Base-by-base conservation (phyloP, 2,888 invertebrate genomes). In the Chymomyza procnemis region DNA sequence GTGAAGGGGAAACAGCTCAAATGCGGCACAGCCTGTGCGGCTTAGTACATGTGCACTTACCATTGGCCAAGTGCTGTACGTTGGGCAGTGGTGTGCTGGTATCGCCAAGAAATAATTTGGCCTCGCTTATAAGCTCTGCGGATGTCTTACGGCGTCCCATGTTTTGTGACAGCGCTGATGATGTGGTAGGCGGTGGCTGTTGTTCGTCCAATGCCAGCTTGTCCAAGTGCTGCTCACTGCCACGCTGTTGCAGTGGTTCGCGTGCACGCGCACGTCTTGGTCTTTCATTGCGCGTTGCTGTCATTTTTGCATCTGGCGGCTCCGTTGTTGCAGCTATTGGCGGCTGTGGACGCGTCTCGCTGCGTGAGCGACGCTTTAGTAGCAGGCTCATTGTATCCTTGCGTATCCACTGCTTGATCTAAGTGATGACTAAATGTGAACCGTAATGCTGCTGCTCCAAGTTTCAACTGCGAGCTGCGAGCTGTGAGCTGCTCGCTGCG, bases 71-170 rank as follows among this genome's bases (percentile, higher is more conserved):
- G 22, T 69, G 67, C 22, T 22, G 54, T 5, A 9, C 26, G 22
- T 41, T 47, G 1, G 59, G 58, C 48, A 18, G 14, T 6, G 19
- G 6, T 1, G 69, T 4, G 8, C 52, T 52, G 14, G 66, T 69
- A 48, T 88, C 90, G 41, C 89, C 89, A 67, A 93, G 90, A 59
- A 94, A 94, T 8, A 94, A 93, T 78, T 95, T 92, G 0, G 96
- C 96, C 91, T 96, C 96, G 88, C 94, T 95, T 80, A 96, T 95
- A 81, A 96, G 95, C 90, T 96, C 95, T 0, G 95, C 95, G 48
- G 95, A 95, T 2, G 96, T 95, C 90, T 95, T 95, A 63, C 94
- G 88, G 46, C 85, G 75, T 19, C 80, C 86, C 79, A 88, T 75
- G 21, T 76, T 73, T 5, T 16, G 26, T 67, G 41, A 55, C 66